These are phyloP conservation scores for Myoxocephalus aenaeus DNA, from an alignment of 2,797 vertebrate genomes.

Conservation along the genomic window DNA sequence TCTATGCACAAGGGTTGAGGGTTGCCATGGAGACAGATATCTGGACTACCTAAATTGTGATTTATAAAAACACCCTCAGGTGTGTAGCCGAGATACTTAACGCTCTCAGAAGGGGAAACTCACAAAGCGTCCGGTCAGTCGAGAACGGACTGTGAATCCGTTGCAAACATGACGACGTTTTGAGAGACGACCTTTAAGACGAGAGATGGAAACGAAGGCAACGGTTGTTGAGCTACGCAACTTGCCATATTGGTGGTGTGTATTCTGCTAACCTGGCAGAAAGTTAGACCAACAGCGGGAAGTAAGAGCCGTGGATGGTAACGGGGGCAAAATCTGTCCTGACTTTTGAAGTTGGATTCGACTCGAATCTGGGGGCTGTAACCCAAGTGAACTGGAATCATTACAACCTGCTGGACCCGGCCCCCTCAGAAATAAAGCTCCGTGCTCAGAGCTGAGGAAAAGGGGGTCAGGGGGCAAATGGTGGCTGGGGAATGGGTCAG, in stretches of 20 bases:
- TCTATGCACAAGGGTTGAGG: conserved; percentile 57
- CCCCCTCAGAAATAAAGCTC: conserved; percentile 74
- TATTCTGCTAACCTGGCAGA: not conserved
- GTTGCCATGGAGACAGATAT: conserved; percentile 79
- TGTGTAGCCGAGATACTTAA: conserved; percentile 54
- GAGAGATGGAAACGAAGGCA: not conserved
- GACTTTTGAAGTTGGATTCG: conserved; percentile 45
- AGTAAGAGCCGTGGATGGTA: conserved; percentile 27
- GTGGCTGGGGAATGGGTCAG: conserved; percentile 83
- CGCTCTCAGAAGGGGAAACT: conserved; percentile 39
- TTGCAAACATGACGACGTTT: not conserved
- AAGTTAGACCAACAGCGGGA: conserved; percentile 15
- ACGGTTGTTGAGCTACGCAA: not conserved
- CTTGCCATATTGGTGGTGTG: not conserved
- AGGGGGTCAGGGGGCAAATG: conserved; percentile 80
- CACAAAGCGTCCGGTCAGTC: conserved; percentile 34
- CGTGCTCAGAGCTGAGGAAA: conserved; percentile 56
- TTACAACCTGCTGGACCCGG: conserved; percentile 72
- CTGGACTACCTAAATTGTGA: conserved; percentile 63
- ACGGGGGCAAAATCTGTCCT: conserved; percentile 47
- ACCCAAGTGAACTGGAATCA: conserved; percentile 78
- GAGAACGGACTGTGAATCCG: conserved; percentile 15
- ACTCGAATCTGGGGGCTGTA: conserved; percentile 57
- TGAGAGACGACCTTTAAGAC: not conserved
- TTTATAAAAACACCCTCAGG: conserved; percentile 66